Conservation (phyloP, 2,797 vertebrate species). For the Remorina albescens region DNA sequence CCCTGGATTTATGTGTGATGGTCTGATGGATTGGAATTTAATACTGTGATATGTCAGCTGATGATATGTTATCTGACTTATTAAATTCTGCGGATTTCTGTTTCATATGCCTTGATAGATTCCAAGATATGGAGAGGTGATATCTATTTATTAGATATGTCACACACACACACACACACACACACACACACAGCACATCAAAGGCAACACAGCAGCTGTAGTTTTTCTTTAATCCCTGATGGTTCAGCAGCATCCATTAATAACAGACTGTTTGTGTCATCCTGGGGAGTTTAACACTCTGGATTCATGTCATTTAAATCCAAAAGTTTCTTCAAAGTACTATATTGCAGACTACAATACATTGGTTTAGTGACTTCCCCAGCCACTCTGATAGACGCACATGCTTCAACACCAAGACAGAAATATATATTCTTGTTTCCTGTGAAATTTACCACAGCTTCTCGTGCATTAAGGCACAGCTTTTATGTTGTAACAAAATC, state of each 20-base stretch:
- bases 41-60: slow-evolving; percentile 58
- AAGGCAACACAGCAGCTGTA: slow-evolving; percentile 36
- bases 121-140: slow-evolving; percentile 31
- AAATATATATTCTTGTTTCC: slow-evolving; percentile 37
- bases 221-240: slow-evolving; percentile 49
- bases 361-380: slow-evolving; percentile 23
- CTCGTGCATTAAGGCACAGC: not conserved
- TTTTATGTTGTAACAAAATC: slow-evolving; percentile 12
- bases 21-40: slow-evolving; percentile 57
- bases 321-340: not conserved
- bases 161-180: slow-evolving; percentile 5
- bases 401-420: slow-evolving; percentile 31
- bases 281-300: not conserved
- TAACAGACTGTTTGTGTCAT: slow-evolving; percentile 15
- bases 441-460: slow-evolving; percentile 49
- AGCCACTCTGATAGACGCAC: slow-evolving; percentile 36
- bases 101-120: slow-evolving; percentile 25
- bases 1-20: slow-evolving; percentile 53
- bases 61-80: slow-evolving; percentile 62
- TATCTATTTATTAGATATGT: slow-evolving; percentile 48
- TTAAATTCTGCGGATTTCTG: slow-evolving; percentile 37
- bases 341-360: not conserved
- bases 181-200: slow-evolving; percentile 22
- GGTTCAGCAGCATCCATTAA: slow-evolving; percentile 22
- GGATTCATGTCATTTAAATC: slow-evolving; percentile 9